Percentiles rank a stretch among this genome's conserved stretches.
phyloP scores from a whole-genome alignment of 2,797 vertebrate species.

The Atherinosoma microstoma region DNA sequence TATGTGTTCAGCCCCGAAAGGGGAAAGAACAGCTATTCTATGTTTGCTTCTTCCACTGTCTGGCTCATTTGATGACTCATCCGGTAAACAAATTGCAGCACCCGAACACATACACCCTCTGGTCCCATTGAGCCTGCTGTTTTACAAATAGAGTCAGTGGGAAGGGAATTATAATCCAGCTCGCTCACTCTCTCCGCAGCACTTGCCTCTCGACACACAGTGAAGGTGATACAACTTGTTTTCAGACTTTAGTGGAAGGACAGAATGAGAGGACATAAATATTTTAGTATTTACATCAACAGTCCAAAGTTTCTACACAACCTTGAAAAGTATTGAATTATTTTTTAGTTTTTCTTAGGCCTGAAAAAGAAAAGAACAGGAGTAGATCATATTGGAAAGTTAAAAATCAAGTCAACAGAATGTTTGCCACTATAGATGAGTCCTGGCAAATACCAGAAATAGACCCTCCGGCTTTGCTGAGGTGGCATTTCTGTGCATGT shows the following conservation, averaged over 20 bases:
- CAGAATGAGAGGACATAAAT: background rate
- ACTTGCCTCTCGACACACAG: background rate
- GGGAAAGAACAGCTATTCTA: slow-evolving; percentile 39
- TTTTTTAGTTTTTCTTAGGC: too few species aligned
- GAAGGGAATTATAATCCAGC: slow-evolving; percentile 27
- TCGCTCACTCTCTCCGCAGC: background rate
- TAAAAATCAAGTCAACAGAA: too few species aligned
- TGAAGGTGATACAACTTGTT: slow-evolving; percentile 10
- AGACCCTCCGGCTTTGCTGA: too few species aligned
- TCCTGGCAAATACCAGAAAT: too few species aligned
- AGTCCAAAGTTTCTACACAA: background rate
- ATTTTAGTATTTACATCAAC: background rate
- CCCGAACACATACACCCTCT: slow-evolving; percentile 32
- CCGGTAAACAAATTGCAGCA: slow-evolving; percentile 55
- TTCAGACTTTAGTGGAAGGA: slow-evolving; percentile 11
- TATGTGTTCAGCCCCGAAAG: slow-evolving; percentile 67
- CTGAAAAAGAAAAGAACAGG: too few species aligned
- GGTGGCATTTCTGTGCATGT: too few species aligned
- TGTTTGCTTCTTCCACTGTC: slow-evolving; percentile 43
- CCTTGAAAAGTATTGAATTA: too few species aligned
- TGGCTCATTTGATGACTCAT: slow-evolving; percentile 69
- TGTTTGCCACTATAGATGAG: too few species aligned
- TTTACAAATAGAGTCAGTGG: slow-evolving; percentile 23
- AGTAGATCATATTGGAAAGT: too few species aligned
- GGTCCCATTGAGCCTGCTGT: slow-evolving; percentile 49